Conservation (phyloP, 2,888 invertebrate species). For the Aporophyla nigra region DNA sequence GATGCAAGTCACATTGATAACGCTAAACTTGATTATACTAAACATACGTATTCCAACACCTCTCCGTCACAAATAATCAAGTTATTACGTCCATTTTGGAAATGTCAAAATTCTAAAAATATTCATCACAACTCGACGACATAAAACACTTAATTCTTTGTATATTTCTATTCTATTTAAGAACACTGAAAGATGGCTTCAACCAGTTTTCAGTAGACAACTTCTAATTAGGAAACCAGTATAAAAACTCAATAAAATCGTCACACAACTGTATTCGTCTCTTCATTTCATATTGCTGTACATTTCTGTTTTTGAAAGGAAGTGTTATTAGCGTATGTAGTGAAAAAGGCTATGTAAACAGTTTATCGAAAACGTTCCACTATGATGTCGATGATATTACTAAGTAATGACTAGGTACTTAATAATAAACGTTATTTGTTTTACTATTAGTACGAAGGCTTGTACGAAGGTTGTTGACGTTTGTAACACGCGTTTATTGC, state of each 20-base stretch:
- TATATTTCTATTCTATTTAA: background rate
- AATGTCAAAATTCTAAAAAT: constrained; percentile 26
- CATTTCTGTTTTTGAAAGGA: constrained; percentile 59
- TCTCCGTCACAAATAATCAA: constrained; percentile 4
- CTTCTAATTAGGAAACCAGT: constrained; percentile 1
- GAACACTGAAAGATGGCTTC: constrained; percentile 6
- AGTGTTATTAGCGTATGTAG: constrained; percentile 40
- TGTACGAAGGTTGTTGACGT: constrained; percentile 58
- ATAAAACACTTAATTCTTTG: background rate
- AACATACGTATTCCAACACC: background rate
- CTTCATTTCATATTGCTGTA: constrained; percentile 37
- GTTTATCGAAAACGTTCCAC: constrained; percentile 59
- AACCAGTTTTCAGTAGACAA: constrained; percentile 5
- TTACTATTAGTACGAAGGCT: constrained; percentile 56
- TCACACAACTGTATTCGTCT: constrained; percentile 30
- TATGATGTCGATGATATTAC: constrained; percentile 26
- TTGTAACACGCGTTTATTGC: constrained; percentile 42
- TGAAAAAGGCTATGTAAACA: constrained; percentile 56
- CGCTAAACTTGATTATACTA: background rate
- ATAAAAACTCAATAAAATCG: constrained; percentile 10
- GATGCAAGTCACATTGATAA: background rate
- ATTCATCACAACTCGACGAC: background rate
- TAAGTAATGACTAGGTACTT: constrained; percentile 22
- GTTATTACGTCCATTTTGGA: constrained; percentile 7
- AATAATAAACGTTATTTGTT: constrained; percentile 49